Conservation (phyloP, 2,797 vertebrate genomes). For the Acanthurus leucopareius region DNA sequence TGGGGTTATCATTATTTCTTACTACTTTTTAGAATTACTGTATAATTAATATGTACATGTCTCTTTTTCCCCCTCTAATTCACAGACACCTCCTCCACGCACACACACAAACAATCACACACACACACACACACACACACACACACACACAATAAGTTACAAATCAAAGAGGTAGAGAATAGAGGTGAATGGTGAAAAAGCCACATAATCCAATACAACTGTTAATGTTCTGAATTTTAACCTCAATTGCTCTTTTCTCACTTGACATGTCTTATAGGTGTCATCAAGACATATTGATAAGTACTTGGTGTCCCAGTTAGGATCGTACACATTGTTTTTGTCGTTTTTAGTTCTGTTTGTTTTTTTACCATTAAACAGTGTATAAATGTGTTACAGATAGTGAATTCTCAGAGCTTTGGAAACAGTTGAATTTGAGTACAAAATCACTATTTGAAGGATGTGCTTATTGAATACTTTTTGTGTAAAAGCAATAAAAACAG, state of each 20-base stretch:
- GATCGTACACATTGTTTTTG: neutral
- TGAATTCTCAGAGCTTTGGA: neutral
- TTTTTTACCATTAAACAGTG: too few species aligned
- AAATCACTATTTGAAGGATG: too few species aligned
- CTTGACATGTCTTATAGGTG: neutral
- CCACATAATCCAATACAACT: neutral
- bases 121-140: neutral
- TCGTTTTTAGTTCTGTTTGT: too few species aligned
- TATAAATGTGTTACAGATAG: too few species aligned
- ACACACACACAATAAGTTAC: neutral
- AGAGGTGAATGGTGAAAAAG: too few species aligned
- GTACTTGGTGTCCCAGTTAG: too few species aligned
- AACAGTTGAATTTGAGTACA: neutral
- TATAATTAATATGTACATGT: too few species aligned
- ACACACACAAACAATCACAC: neutral
- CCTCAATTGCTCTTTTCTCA: neutral
- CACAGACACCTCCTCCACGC: too few species aligned
- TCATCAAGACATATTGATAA: neutral
- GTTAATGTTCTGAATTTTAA: neutral
- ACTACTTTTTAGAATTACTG: too few species aligned
- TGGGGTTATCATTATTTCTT: too few species aligned
- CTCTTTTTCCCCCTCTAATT: too few species aligned
- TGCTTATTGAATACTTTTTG: neutral
- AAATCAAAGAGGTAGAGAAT: neutral
- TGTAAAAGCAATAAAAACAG: neutral